A percentile compares a stretch with the other conserved stretches of the same genome.
Evolutionary conservation across 2,113 vertebrate genomes (phyloP).

Genomic region (Eurypyga helias): DNA sequence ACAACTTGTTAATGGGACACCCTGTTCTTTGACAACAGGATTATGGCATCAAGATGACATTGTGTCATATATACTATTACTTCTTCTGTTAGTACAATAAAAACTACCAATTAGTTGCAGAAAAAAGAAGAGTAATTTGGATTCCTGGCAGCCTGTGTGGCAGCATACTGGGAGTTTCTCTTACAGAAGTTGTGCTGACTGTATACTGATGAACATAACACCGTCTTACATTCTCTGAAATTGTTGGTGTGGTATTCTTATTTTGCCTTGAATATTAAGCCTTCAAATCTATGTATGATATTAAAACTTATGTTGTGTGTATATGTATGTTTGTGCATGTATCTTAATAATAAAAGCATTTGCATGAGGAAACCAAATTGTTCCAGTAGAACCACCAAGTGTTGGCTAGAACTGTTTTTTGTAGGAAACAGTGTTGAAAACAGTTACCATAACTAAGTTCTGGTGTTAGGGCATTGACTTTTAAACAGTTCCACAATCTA

Average conservation of each 20-base stretch:
- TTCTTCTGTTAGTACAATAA: neutral
- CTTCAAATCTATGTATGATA: neutral
- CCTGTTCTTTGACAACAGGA: neutral
- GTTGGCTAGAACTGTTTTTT: neutral
- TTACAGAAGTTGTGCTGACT: neutral
- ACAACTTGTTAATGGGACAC: neutral
- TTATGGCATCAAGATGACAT: neutral
- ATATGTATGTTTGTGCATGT: neutral
- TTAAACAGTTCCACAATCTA: neutral
- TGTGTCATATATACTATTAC: accelerated
- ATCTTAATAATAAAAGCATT: neutral
- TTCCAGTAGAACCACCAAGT: neutral
- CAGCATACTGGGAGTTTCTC: neutral
- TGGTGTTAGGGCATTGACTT: neutral
- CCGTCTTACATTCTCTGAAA: neutral
- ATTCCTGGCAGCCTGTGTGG: neutral
- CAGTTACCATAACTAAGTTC: neutral
- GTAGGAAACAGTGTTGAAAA: neutral
- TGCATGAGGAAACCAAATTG: neutral
- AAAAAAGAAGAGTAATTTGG: neutral
- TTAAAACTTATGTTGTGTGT: neutral
- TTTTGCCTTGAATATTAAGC: neutral
- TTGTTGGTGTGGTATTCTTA: neutral
- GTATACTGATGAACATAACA: neutral
- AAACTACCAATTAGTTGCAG: neutral